Base-by-base conservation (phyloP, 2,888 invertebrate species). In the Acrobasis suavella region DNA sequence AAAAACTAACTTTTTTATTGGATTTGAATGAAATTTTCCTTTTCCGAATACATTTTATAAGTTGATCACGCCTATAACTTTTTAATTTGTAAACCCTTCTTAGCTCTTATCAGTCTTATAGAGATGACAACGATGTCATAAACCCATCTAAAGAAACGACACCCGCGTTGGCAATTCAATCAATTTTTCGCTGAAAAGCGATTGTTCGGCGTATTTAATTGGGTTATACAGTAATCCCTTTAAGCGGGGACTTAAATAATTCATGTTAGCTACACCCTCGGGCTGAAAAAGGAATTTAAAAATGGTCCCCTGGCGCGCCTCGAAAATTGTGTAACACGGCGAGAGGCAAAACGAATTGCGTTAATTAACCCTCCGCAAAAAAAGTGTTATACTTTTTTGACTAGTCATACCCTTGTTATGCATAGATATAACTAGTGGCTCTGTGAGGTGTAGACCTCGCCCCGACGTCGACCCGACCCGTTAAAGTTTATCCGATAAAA, bases 161-260 rank as follows among this genome's bases (percentile, higher is more conserved):
- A 14, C 42, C 52, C 12, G 14, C 9, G 38, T 16, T 22, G 17
- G 7, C 56, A 56, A 56, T 62, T 55, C 54, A 55, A 62, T 62
- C 49, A 62, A 58, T 46, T 50, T 49, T 62, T 16, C 14, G 22
- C 61, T 38, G 49, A 55, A 62, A 46, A 49, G 62, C 49, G 42
- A 55, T 62, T 62, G 49, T 55, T 50, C 50, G 16, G 32, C 38
- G 37, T 55, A 62, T 62, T 62, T 50, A 62, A 62, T 62, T 55
- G 49, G 55, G 46, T 62, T 55, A 51, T 38, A 55, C 37, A 32
- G 62, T 56, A 62, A 62, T 62, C 55, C 62, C 49, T 55, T 62
- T 62, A 62, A 49, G 62, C 55, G 32, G 17, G 49, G 49, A 55
- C 50, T 62, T 62, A 62, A 62, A 62, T 62, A 62, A 62, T 62